Conservation (phyloP, 2,797 vertebrate species). For the Oophaga sylvatica region DNA sequence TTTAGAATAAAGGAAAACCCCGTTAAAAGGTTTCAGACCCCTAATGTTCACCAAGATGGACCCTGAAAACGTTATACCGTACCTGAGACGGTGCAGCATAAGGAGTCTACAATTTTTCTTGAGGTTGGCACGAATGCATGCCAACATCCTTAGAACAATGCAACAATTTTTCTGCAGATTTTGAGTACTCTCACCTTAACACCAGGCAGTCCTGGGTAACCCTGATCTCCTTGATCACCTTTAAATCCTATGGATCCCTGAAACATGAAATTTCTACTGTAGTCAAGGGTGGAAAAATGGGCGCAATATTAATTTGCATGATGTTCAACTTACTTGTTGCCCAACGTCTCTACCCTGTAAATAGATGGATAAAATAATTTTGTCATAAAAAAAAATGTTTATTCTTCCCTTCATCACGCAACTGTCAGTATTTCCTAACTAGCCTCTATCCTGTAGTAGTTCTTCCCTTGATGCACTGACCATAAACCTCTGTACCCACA, state of each 20-base stretch:
- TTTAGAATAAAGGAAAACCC: too few relatives aligned
- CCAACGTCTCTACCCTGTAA: constrained; percentile 77
- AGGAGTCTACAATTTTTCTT: background rate
- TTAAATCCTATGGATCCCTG: constrained; percentile 90
- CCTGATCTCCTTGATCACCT: constrained; percentile 82
- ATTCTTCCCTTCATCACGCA: background rate
- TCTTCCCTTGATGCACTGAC: background rate
- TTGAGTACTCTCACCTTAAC: constrained; percentile 78
- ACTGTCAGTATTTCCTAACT: background rate
- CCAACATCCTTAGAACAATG: background rate
- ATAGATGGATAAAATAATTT: constrained; percentile 35
- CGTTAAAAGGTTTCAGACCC: too few relatives aligned
- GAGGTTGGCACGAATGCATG: background rate
- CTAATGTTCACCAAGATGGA: too few relatives aligned
- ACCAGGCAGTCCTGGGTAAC: constrained; percentile 76
- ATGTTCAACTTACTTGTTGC: constrained; percentile 81
- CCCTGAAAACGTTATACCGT: too few relatives aligned
- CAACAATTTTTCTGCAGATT: background rate
- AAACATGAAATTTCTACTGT: background rate
- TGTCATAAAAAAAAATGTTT: background rate
- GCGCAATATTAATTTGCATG: background rate
- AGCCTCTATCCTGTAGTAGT: background rate
- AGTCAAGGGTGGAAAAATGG: background rate
- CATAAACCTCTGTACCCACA: too few relatives aligned
- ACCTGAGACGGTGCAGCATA: background rate